These are phyloP conservation scores for Polypedilum pembai DNA, from an alignment of 1,140 invertebrate species.

Conservation along the genomic window DNA sequence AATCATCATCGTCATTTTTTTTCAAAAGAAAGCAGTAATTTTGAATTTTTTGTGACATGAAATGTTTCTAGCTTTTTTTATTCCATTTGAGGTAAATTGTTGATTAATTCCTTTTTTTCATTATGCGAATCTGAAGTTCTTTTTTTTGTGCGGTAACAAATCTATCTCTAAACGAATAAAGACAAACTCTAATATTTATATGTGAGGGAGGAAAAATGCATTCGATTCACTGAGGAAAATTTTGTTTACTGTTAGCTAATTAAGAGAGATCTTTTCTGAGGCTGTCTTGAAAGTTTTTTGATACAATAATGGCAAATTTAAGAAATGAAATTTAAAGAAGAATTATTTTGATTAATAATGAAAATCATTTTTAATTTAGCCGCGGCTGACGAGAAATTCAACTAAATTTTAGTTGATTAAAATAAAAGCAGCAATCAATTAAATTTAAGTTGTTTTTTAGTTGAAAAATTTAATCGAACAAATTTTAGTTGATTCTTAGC, in stretches of 20 bases:
- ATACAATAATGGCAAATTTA: no score
- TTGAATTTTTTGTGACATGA: background rate
- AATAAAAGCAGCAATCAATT: no score
- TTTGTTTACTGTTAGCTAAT: background rate
- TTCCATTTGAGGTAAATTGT: constrained; percentile 15
- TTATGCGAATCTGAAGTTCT: background rate
- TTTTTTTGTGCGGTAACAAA: constrained; percentile 15
- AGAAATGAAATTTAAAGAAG: no score
- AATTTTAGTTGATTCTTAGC: no score
- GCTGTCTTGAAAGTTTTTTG: background rate
- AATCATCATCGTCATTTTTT: background rate
- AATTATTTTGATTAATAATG: no score
- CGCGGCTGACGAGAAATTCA: no score
- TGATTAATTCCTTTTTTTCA: background rate
- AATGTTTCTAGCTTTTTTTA: background rate
- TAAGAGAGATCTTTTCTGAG: background rate
- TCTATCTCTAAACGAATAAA: background rate
- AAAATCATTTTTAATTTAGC: no score
- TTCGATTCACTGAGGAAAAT: constrained; percentile 13
- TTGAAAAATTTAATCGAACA: no score
- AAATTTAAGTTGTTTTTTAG: no score
- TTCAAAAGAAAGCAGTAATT: background rate
- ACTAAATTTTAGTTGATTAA: no score
- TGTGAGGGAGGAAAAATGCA: background rate
- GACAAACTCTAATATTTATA: background rate